Evolutionary conservation across 2,113 vertebrate species (phyloP).

Genomic region (Oreochromis niloticus): DNA sequence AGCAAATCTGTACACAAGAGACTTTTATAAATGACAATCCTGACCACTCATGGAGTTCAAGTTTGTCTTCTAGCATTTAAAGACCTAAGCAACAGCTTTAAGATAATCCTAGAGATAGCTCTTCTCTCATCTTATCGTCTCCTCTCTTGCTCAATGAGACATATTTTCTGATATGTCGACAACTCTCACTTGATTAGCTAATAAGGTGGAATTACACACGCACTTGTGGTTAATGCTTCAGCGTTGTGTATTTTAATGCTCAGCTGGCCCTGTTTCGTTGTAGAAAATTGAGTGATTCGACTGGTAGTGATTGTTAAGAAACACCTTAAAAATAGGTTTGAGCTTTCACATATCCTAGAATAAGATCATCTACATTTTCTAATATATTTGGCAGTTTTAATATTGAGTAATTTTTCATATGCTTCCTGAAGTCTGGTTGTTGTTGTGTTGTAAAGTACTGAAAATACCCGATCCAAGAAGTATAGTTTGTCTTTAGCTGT

Average conservation of each 20-base stretch:
- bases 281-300: background rate
- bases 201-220: conserved; percentile 18
- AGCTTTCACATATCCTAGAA: background rate
- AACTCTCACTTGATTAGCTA: conserved; percentile 53
- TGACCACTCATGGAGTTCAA: background rate
- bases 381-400: background rate
- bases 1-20: background rate
- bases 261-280: background rate
- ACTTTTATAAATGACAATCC: background rate
- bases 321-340: background rate
- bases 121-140: conserved; percentile 16
- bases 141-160: conserved; percentile 27
- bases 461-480: background rate
- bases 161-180: conserved; percentile 19
- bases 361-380: background rate
- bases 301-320: background rate
- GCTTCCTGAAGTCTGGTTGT: background rate
- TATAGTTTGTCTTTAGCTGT: background rate
- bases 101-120: conserved; percentile 30
- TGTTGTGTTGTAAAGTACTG: background rate
- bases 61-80: conserved; percentile 1
- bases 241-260: conserved; percentile 1
- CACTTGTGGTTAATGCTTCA: conserved; percentile 43
- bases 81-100: conserved; percentile 4
- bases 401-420: background rate